Percentiles rank a stretch among this genome's conserved stretches.
These are phyloP conservation scores for Sarcophaga bullata DNA, from an alignment of 1,140 invertebrate species.

Conservation along the genomic window DNA sequence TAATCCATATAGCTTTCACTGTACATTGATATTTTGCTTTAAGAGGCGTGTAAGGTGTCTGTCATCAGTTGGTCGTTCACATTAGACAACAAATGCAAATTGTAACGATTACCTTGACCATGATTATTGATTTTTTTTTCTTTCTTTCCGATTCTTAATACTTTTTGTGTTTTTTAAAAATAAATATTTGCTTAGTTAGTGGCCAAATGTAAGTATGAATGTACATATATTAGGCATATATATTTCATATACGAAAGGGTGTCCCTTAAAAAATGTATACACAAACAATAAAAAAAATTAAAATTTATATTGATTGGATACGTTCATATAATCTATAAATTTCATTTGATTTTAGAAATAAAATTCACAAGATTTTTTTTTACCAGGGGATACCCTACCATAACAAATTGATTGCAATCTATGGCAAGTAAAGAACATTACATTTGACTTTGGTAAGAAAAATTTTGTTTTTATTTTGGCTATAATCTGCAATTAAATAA, in stretches of 20 bases:
- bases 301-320: no score
- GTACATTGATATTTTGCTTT: neutral
- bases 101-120: conserved; percentile 57
- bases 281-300: no score
- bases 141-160: conserved; percentile 33
- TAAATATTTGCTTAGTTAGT: conserved; percentile 4
- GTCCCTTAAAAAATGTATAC: neutral
- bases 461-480: no score
- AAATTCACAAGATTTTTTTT: neutral
- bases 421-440: neutral
- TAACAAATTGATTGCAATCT: neutral
- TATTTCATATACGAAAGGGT: neutral
- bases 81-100: neutral
- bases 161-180: neutral
- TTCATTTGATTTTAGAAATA: neutral
- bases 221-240: no score
- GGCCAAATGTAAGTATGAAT: neutral
- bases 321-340: neutral
- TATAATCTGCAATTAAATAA: neutral
- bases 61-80: conserved; percentile 42
- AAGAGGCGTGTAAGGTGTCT: neutral
- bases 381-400: neutral
- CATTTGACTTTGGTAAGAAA: neutral
- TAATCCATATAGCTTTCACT: no score
- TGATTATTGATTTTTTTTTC: conserved; percentile 65